Evolutionary conservation across 2,113 vertebrate species (phyloP), one percentile per base, ranked within the genome.

Genomic region (Helogale parvula): DNA sequence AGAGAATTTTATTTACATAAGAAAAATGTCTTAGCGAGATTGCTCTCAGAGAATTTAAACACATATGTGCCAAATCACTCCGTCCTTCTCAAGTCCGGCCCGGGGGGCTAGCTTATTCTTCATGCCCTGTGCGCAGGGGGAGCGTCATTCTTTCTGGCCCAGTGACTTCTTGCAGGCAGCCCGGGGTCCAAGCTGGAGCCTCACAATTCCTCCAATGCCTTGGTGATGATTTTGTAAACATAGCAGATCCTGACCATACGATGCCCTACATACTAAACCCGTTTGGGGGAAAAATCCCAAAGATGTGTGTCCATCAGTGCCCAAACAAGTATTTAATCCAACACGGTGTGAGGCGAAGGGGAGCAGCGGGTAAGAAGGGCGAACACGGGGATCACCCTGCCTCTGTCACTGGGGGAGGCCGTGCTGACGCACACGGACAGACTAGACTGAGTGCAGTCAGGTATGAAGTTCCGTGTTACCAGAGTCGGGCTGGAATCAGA

Each of bases 1-100:
- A 95, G 95, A 96, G 93, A 86, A 80, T 95, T 96, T 97, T 98
- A 98, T 97, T 98, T 98, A 98, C 97, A 96, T 65, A 65, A 97
- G 95, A 88, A 96, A 97, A 96, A 96, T 90, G 90, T 96, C 94
- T 95, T 41, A 2, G 52, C 47, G 88, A 81, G 90, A 93, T 95
- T 92, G 90, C 97, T 96, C 81, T 27, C 76, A 72, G 90, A 96
- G 69, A 89, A 77, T 63, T 95, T 94, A 60, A 84, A 72, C 79
- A 76, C 31, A 2, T 45, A 19, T 29, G 66, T 68, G 17, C 94
- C 71, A 63, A 35, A 63, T 65, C 71, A 65, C 57, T 92, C 79
- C 69, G 91, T 19, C 1, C 35, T 29, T 17, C 35, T 33, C 65
- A 29, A 15, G 16, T n/a, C 57, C 23, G 69, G 17, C 54, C 15